These are phyloP conservation scores for Gnatocerus cornutus DNA, from an alignment of 2,888 invertebrate species.

Conservation along the genomic window DNA sequence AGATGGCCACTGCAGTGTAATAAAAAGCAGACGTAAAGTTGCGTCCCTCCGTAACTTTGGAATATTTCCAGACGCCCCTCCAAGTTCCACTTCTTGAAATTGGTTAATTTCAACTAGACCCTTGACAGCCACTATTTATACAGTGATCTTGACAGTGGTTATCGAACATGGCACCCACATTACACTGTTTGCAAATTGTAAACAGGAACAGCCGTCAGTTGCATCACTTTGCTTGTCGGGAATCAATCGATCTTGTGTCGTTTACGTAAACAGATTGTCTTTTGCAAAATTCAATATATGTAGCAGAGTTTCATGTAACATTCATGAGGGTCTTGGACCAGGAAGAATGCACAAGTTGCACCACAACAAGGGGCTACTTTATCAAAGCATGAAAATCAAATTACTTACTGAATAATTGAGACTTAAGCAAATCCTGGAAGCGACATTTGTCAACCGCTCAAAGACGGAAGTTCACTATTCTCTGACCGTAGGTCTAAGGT, in stretches of 20 bases:
- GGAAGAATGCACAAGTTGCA: background rate
- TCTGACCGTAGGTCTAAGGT: background rate
- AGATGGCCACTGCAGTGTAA: too few relatives aligned
- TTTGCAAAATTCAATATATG: slow-evolving; percentile 8
- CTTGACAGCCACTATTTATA: slow-evolving; percentile 45
- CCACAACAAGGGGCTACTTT: too few relatives aligned
- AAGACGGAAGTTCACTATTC: slow-evolving; percentile 1
- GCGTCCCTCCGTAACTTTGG: background rate
- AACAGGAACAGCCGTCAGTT: slow-evolving; percentile 18
- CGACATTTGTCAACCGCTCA: background rate
- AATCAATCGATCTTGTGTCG: slow-evolving; percentile 6
- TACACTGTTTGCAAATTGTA: slow-evolving; percentile 38
- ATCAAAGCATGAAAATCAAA: too few relatives aligned
- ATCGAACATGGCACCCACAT: slow-evolving; percentile 51
- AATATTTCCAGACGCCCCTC: slow-evolving; percentile 2
- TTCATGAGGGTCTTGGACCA: background rate
- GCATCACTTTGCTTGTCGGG: background rate
- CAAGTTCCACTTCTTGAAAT: slow-evolving; percentile 24
- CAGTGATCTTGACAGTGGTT: slow-evolving; percentile 53
- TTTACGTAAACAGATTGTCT: slow-evolving; percentile 8
- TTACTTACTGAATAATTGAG: too few relatives aligned
- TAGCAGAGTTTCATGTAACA: slow-evolving; percentile 1
- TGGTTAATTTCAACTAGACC: slow-evolving; percentile 40
- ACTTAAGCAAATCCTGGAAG: background rate
- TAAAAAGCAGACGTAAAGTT: too few relatives aligned